A percentile compares a stretch with the other conserved stretches of the same genome.
Conservation (phyloP, 1,140 invertebrate species). For the Trialeurodes vaporariorum region DNA sequence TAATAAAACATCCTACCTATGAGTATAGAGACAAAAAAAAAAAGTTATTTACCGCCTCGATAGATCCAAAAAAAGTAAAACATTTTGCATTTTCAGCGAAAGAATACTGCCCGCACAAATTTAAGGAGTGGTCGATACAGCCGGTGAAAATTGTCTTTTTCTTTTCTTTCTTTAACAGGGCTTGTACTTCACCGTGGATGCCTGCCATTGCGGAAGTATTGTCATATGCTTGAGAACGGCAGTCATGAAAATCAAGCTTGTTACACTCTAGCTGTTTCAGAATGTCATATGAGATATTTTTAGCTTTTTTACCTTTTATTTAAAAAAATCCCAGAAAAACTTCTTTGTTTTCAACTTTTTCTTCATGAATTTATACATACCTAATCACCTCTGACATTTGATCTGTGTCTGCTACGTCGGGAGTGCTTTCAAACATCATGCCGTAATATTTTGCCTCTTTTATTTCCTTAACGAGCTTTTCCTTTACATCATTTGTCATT, state of each 20-base stretch:
- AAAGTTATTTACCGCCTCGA: neutral
- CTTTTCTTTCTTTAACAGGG: neutral
- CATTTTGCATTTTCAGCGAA: neutral
- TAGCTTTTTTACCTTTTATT: slow-evolving; percentile 3
- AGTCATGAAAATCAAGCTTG: slow-evolving; percentile 1
- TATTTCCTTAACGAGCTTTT: slow-evolving; percentile 25
- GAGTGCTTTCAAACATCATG: slow-evolving; percentile 18
- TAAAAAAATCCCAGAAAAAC: slow-evolving; percentile 5
- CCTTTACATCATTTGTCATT: slow-evolving; percentile 19
- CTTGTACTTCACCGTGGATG: slow-evolving; percentile 6
- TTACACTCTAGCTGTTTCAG: neutral
- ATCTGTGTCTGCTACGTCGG: slow-evolving; percentile 10
- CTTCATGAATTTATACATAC: slow-evolving; percentile 13
- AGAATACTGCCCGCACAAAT: slow-evolving; percentile 7
- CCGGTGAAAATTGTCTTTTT: slow-evolving; percentile 5
- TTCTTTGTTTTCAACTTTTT: slow-evolving; percentile 1
- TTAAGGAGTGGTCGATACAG: slow-evolving; percentile 11
- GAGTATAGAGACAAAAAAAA: neutral
- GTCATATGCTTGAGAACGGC: slow-evolving; percentile 9
- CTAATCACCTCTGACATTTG: slow-evolving; percentile 16
- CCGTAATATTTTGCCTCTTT: slow-evolving; percentile 33
- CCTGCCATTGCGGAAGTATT: slow-evolving; percentile 6
- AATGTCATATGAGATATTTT: neutral
- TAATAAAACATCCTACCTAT: neutral
- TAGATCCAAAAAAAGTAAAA: slow-evolving; percentile 2